Evolutionary conservation across 2,888 invertebrate species (phyloP).

Genomic region (Epirrhoe tristata): DNA sequence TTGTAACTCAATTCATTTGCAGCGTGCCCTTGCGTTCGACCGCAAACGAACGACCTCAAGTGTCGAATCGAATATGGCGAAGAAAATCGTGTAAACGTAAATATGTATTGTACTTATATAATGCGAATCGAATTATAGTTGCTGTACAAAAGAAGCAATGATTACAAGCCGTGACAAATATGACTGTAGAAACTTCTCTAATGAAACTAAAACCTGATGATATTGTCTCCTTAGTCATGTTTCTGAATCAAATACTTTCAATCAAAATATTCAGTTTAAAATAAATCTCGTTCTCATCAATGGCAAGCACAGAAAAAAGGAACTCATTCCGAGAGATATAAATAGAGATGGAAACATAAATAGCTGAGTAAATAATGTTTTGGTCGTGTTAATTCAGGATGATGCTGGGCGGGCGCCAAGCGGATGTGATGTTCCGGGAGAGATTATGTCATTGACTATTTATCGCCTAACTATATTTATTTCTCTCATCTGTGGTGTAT

Average conservation of each 20-base stretch:
- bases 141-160: slow-evolving; percentile 7
- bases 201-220: not conserved
- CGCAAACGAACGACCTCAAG: slow-evolving; percentile 55
- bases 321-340: slow-evolving; percentile 34
- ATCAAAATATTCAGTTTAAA: not conserved
- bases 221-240: not conserved
- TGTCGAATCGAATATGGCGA: slow-evolving; percentile 57
- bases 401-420: slow-evolving; percentile 71
- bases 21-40: slow-evolving; percentile 52
- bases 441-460: slow-evolving; percentile 68
- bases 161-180: slow-evolving; percentile 4
- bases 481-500: not conserved
- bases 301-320: not conserved
- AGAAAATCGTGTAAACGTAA: slow-evolving; percentile 50
- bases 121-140: slow-evolving; percentile 14
- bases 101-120: slow-evolving; percentile 16
- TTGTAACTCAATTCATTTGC: slow-evolving; percentile 28
- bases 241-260: not conserved
- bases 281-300: not conserved
- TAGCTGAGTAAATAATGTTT: slow-evolving; percentile 58
- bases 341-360: slow-evolving; percentile 55
- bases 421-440: slow-evolving; percentile 80
- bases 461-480: slow-evolving; percentile 17
- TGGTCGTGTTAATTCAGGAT: slow-evolving; percentile 57
- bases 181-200: not conserved